Percentiles rank a stretch among this genome's conserved stretches.
Conservation (phyloP, 23 tunicate species). For the Oikopleura dioica region DNA sequence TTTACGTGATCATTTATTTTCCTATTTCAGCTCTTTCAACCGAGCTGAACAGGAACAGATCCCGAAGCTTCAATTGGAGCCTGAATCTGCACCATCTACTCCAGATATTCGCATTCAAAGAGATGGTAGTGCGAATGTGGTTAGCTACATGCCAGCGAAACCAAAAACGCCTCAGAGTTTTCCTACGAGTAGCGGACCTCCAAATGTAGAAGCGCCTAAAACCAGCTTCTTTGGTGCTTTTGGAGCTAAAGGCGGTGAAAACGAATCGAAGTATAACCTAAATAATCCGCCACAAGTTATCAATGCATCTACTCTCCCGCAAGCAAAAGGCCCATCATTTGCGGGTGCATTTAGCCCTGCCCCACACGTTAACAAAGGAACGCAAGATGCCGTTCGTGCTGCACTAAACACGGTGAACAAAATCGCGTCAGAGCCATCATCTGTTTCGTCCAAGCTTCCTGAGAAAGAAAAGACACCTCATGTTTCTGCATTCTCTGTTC, state of each 20-base stretch:
- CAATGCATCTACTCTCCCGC: neutral
- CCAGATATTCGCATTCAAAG: neutral
- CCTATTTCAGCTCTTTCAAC: no score
- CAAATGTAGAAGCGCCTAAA: no score
- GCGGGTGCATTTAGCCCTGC: neutral
- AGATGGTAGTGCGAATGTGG: neutral
- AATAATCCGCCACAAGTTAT: constrained; percentile 5
- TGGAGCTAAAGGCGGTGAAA: neutral
- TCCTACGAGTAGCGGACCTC: no score
- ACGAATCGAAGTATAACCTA: neutral
- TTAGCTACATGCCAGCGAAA: neutral
- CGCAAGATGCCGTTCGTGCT: neutral
- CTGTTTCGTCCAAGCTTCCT: neutral
- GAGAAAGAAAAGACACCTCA: no score
- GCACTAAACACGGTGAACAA: neutral
- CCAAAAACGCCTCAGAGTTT: no score
- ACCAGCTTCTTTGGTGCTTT: no score
- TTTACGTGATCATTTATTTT: no score
- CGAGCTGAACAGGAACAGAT: no score
- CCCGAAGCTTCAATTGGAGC: no score
- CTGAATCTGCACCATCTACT: no score
- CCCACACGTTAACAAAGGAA: neutral
- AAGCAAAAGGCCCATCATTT: neutral
- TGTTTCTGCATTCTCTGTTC: no score
- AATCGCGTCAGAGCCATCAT: neutral